Base-by-base conservation (phyloP, 2,797 vertebrate genomes). In the Rhinogobio ventralis region DNA sequence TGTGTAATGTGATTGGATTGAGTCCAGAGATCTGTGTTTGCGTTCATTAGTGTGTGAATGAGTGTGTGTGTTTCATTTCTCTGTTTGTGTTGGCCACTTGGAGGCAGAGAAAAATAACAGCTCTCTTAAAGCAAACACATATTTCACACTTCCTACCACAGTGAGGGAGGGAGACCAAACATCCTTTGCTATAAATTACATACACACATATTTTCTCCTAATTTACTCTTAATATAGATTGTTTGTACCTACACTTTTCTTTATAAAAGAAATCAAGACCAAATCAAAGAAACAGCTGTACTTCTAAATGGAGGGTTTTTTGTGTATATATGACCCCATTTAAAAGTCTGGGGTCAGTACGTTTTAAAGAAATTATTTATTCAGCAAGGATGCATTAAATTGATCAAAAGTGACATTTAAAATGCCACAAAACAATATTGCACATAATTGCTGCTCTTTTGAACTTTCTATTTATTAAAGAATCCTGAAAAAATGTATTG, bases 121-220 rank as follows among this genome's bases (percentile, higher is more conserved):
- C 78, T 87, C 89, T 85, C 93, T 95, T 93, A 93, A 91, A 93
- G 90, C 92, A 90, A 85, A 92, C 90, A 89, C 92, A 93, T 94
- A 94, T 94, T 95, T 94, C 91, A 93, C 90, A 92, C 91, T 91
- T 94, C 92, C 91, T 92, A 92, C 90, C 92, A 90, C 69, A 88
- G 81, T 91, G 91, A 91, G 74, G 87, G 83, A 93, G 91, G 90
- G 91, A 92, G 91, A 93, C 91, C 91, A 93, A 94, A 91, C 92
- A 93, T 94, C 92, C 92, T 93, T 90, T 85, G n/a, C 92, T 91
- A 60, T 95, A 94, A 94, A 94, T 94, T 86, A 92, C 87, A 79
- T 73, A 7, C 64, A 13, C 53, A 73, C 55, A 64, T 23, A 25
- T 36, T 42, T 60, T 57, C 30, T 76, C 23, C 15, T 25, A n/a